Base-by-base conservation (phyloP, 2,113 vertebrate genomes). In the Sinocyclocheilus maitianheensis region DNA sequence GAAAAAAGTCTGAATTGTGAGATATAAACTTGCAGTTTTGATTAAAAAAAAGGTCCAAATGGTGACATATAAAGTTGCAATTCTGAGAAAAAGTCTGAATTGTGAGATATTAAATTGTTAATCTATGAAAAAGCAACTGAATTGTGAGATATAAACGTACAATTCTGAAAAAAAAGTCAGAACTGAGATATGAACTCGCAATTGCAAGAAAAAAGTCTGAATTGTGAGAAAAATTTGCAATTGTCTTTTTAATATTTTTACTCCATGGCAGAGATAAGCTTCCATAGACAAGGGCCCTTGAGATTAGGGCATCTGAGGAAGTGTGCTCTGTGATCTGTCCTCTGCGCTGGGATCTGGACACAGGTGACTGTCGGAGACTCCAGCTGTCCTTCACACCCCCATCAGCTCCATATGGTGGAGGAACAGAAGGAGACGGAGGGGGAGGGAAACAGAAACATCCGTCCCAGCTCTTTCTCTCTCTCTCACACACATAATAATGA, bases 351-450 rank as follows among this genome's bases (percentile, higher is more conserved):
- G 48, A 40, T 37, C n/a, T 92, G 90, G 91, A 92, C 93, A 97
- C 97, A 98, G 97, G 97, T 98, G 96, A 98, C 97, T 98, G 96
- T 96, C 97, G 96, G 95, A 96, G 96, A 95, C 95, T 96, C 96
- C 97, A 98, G 97, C 97, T 99, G 98, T 96, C 96, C 94, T 95
- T 96, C 97, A 94, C 96, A 95, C 96, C 96, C 96, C 96, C 96
- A 98, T 97, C 97, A 97, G 95, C 96, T 96, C 97, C 97, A 98
- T 97, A 97, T 98, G 97, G 96, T 95, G 92, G 88, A 92, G 89
- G 92, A 87, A 85, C 89, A 88, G 86, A 88, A 84, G 89, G 88
- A 90, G 85, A 76, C 51, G 43, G 43, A 77, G 76, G 62, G 62
- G 90, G 86, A 65, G 79, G 85, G 63, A 77, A 71, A 69, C 12